phyloP scores from a whole-genome alignment of 1,140 invertebrate species.

The Gerris buenoi region DNA sequence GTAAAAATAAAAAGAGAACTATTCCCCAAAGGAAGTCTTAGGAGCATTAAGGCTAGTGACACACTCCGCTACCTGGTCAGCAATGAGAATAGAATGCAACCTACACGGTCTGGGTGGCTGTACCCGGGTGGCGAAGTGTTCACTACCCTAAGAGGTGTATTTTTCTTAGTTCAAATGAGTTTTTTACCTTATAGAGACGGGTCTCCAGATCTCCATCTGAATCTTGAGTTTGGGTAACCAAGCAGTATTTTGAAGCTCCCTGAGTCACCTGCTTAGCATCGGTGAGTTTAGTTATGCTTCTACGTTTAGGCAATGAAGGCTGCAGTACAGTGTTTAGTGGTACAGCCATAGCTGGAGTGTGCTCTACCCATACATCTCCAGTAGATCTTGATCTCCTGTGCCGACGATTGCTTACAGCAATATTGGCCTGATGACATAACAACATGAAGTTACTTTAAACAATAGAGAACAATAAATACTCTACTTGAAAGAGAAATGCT shows the following conservation, averaged over 20 bases:
- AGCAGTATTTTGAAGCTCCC: conserved; percentile 69
- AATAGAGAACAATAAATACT: background rate
- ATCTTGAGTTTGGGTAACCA: conserved; percentile 81
- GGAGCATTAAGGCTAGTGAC: too few species aligned
- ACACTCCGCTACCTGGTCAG: too few species aligned
- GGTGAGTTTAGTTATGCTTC: conserved; percentile 65
- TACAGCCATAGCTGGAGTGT: conserved; percentile 55
- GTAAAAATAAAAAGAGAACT: too few species aligned
- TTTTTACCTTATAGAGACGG: conserved; percentile 75
- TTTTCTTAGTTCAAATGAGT: too few species aligned
- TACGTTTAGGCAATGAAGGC: conserved; percentile 62
- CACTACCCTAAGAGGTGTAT: too few species aligned
- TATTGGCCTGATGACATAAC: too few species aligned
- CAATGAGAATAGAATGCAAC: too few species aligned
- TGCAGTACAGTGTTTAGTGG: conserved; percentile 75
- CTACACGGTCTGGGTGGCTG: too few species aligned
- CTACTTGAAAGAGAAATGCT: too few species aligned
- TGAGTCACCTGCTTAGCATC: conserved; percentile 52
- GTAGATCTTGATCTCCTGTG: conserved; percentile 64
- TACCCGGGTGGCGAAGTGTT: too few species aligned
- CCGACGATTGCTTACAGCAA: conserved; percentile 49
- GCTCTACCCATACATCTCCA: conserved; percentile 76
- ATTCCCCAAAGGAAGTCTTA: too few species aligned
- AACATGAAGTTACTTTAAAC: too few species aligned
- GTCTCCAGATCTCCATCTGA: conserved; percentile 84